These are phyloP conservation scores for Cyanoderma ruficeps DNA, from an alignment of 2,113 vertebrate genomes.

Conservation along the genomic window DNA sequence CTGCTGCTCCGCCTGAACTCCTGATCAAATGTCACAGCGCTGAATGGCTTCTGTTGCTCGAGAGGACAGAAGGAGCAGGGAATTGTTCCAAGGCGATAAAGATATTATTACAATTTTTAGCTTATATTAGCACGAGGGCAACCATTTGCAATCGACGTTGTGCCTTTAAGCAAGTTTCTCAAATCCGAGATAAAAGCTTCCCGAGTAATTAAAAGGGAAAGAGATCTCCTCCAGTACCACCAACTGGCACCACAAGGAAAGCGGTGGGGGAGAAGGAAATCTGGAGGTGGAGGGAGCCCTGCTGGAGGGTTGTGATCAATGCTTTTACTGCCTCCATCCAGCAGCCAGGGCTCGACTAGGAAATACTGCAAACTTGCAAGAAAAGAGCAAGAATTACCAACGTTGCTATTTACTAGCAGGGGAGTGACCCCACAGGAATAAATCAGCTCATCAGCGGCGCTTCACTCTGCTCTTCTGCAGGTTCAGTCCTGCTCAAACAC, in stretches of 20 bases:
- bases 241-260: neutral
- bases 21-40: conserved; percentile 22
- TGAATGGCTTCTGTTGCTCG: neutral
- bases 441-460: neutral
- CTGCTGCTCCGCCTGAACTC: neutral
- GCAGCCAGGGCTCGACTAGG: neutral
- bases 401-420: neutral
- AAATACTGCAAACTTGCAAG: neutral
- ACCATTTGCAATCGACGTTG: neutral
- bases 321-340: neutral
- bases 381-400: neutral
- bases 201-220: neutral
- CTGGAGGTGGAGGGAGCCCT: neutral
- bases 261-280: neutral
- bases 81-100: neutral
- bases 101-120: conserved; percentile 12
- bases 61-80: neutral
- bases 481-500: neutral
- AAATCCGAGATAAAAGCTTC: neutral
- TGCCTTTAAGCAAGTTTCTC: neutral
- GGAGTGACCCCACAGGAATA: neutral
- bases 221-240: neutral
- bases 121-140: neutral
- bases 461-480: neutral
- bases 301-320: neutral